Base-by-base conservation (phyloP, 2,888 invertebrate genomes). In the Vesta saturnalis region DNA sequence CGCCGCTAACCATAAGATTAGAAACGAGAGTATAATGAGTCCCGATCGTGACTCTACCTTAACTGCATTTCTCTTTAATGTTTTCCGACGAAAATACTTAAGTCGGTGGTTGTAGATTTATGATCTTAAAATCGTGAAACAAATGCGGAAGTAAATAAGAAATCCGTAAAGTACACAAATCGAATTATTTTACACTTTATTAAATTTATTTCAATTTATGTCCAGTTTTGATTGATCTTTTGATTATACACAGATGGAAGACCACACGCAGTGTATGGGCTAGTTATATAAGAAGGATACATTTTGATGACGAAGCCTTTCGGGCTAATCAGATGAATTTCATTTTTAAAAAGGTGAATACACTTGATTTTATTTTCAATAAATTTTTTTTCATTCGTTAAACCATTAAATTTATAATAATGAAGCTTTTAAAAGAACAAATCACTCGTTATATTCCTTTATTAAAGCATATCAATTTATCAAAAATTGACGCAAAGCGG, bases 401-500 rank as follows among this genome's bases (percentile, higher is more conserved):
- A 21, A 55, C 55, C 46, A 63, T 43, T 63, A 62, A 10, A 23
- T 55, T 46, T 39, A 15, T 8, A 19, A 52, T 18, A 54, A 60
- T 60, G 30, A 49, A 35, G 14, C 23, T 30, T 16, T 10, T 49
- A 30, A 49, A 47, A 60, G 60, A 60, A 60, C 52, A 60, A 60
- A 60, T 19, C 67, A 70, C 70, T 68, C 69, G 70, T 71, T 72
- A 72, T 71, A 52, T 72, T 71, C 71, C 66, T 73, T 74, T 39
- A n/a, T 73, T 69, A 67, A 75, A 75, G 73, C 74, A 74, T 77
- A 78, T 77, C 77, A 72, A 73, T 69, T 68, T 72, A 76, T 77
- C 74, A 60, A 63, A 65, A 70, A 39, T 39, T 39, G 39, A 39
- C n/a, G 39, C 12, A 39, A 39, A n/a, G 39, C 39, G 39, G 39